These are phyloP conservation scores for Forbesichthys papilliferus DNA, from an alignment of 2,113 vertebrate species.

Conservation along the genomic window DNA sequence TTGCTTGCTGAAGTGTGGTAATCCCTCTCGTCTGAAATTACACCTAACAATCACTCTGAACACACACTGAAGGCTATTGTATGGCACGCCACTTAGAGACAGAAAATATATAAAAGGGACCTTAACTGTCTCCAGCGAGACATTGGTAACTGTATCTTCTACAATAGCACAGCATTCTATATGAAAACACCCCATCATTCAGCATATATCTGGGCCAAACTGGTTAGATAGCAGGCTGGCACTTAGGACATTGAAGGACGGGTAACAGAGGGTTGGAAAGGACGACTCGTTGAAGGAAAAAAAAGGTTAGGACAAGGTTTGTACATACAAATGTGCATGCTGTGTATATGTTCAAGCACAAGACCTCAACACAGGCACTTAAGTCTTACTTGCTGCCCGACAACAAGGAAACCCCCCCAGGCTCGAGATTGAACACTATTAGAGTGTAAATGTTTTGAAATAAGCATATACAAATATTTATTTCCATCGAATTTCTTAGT, in stretches of 20 bases:
- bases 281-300: background rate
- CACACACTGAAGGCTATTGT: constrained; percentile 41
- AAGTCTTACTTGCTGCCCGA: too few species aligned
- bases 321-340: too few species aligned
- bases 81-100: constrained; percentile 49
- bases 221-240: background rate
- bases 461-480: too few species aligned
- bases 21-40: constrained; percentile 34
- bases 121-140: constrained; percentile 18
- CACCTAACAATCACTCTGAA: constrained; percentile 50
- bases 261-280: background rate
- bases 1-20: too few species aligned
- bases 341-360: too few species aligned
- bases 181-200: background rate
- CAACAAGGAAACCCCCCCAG: too few species aligned
- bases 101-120: constrained; percentile 29
- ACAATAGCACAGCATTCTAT: constrained; percentile 15
- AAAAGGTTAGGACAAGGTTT: background rate
- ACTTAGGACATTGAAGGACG: background rate
- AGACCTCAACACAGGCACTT: too few species aligned
- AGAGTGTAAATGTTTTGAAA: too few species aligned
- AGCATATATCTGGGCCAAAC: constrained; percentile 5
- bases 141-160: constrained; percentile 43
- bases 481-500: too few species aligned
- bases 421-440: too few species aligned